Percentiles rank a stretch among this genome's conserved stretches.
phyloP scores from a whole-genome alignment of 2,797 vertebrate species.

The Phaenicophaeus curvirostris region DNA sequence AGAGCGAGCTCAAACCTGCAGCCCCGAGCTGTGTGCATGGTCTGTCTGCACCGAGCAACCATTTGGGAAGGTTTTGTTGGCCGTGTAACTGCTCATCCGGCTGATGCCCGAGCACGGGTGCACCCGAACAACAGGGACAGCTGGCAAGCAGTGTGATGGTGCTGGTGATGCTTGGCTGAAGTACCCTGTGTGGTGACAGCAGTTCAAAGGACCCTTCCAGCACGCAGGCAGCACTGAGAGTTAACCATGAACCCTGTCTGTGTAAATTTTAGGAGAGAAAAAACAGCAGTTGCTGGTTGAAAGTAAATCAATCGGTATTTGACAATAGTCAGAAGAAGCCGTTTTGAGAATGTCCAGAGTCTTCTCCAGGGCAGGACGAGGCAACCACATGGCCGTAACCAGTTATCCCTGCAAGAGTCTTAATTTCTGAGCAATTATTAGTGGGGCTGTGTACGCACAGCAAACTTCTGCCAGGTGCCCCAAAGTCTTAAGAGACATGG shows the following conservation, averaged over 20 bases:
- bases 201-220: not conserved
- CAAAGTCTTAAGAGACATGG: not conserved
- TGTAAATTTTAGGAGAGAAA: not conserved
- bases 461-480: not conserved
- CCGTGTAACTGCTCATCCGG: rapidly evolving
- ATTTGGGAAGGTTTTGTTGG: not conserved
- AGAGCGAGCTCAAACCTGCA: not conserved
- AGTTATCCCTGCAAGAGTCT: not conserved
- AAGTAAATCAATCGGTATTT: not conserved
- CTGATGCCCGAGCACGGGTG: rapidly evolving
- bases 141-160: rapidly evolving
- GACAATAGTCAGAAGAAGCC: not conserved
- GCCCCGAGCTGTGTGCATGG: rapidly evolving
- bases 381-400: not conserved
- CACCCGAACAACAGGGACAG: not conserved
- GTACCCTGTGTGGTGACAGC: rapidly evolving
- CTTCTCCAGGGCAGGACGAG: not conserved
- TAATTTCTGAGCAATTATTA: not conserved
- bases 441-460: not conserved
- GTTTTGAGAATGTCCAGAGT: not conserved
- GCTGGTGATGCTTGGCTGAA: not conserved
- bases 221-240: not conserved
- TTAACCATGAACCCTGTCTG: not conserved
- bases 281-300: not conserved
- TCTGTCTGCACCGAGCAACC: not conserved